Conservation (phyloP, 2,797 vertebrate species). For the Phoebastria nigripes region DNA sequence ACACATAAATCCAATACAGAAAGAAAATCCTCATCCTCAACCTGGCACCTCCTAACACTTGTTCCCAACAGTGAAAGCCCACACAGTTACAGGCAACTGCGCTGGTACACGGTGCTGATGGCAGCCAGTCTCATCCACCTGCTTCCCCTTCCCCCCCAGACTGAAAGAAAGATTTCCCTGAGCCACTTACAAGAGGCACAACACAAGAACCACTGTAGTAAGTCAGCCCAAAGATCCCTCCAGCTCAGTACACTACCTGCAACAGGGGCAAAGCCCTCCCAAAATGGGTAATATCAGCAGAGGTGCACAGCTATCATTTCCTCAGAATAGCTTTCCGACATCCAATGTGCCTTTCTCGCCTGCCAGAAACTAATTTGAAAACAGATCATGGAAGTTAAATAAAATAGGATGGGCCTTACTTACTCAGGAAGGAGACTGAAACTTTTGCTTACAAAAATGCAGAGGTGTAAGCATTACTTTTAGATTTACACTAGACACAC, state of each 20-base stretch:
- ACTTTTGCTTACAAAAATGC: background rate
- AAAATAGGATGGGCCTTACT: background rate
- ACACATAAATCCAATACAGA: background rate
- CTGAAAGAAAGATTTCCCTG: background rate
- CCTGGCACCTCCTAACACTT: background rate
- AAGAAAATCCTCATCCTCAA: background rate
- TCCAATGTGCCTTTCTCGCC: background rate
- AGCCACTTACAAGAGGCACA: no score
- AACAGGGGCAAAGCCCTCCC: background rate
- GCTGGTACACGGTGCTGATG: fast-evolving
- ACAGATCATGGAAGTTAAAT: background rate
- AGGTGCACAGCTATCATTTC: background rate
- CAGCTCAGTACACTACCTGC: background rate
- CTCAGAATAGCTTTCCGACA: background rate
- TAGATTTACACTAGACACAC: background rate
- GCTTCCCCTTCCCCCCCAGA: background rate
- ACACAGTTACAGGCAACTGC: fast-evolving
- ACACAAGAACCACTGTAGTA: background rate
- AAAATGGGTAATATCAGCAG: fast-evolving
- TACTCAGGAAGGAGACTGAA: background rate
- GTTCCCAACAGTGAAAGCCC: background rate
- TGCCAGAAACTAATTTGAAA: background rate
- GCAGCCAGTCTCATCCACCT: background rate
- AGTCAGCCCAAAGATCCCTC: background rate
- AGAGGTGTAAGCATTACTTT: background rate